Evolutionary conservation across 2,797 vertebrate species (phyloP).

Genomic region (Synanceia verrucosa): DNA sequence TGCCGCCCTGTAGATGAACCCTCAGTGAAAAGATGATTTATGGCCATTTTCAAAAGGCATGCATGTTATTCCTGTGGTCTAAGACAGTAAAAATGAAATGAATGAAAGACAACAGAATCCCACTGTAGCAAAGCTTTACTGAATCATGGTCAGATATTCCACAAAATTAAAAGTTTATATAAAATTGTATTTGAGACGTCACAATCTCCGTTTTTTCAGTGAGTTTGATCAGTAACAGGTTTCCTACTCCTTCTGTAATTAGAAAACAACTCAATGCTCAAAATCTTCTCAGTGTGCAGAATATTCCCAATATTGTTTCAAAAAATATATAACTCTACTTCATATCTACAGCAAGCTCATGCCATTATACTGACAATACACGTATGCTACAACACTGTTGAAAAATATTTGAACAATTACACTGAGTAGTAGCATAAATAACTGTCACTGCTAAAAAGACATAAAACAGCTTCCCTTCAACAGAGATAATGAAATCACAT

Average conservation of each 20-base stretch:
- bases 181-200: slow-evolving; percentile 57
- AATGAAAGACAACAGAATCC: slow-evolving; percentile 20
- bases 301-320: slow-evolving; percentile 32
- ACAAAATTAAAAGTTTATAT: slow-evolving; percentile 51
- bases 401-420: slow-evolving; percentile 39
- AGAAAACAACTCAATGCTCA: slow-evolving; percentile 34
- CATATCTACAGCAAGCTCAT: slow-evolving; percentile 62
- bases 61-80: background rate
- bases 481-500: slow-evolving; percentile 10
- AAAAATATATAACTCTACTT: slow-evolving; percentile 65
- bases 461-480: slow-evolving; percentile 45
- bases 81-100: background rate
- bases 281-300: slow-evolving; percentile 24
- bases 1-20: background rate
- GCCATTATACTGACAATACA: slow-evolving; percentile 47
- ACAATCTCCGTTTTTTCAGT: slow-evolving; percentile 13
- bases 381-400: slow-evolving; percentile 44
- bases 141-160: slow-evolving; percentile 47
- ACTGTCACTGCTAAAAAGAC: slow-evolving; percentile 38
- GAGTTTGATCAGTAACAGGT: slow-evolving; percentile 21
- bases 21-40: background rate
- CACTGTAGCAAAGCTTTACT: slow-evolving; percentile 68
- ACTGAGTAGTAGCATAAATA: slow-evolving; percentile 52
- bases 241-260: slow-evolving; percentile 28
- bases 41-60: too few relatives aligned